These are phyloP conservation scores for Mesoligia furuncula DNA, from an alignment of 2,888 invertebrate genomes.

Conservation along the genomic window DNA sequence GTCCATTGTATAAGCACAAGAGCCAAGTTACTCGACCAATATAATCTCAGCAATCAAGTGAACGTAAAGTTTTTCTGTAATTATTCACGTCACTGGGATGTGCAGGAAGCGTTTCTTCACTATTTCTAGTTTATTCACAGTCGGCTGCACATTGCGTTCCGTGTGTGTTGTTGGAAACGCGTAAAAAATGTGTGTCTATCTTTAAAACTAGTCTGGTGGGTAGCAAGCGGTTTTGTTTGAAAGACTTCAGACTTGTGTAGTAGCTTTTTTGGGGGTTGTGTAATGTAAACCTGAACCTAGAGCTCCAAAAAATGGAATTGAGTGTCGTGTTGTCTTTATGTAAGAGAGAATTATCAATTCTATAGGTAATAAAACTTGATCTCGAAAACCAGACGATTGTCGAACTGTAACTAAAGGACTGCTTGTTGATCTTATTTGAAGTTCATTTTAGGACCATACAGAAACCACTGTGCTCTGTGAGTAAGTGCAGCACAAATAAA, in stretches of 20 bases:
- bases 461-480: not conserved
- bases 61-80: slow-evolving; percentile 42
- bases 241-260: not conserved
- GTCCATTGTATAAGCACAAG: slow-evolving; percentile 34
- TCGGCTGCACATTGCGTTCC: slow-evolving; percentile 40
- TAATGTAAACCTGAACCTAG: slow-evolving; percentile 32
- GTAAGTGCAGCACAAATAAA: not conserved
- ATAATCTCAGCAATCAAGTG: slow-evolving; percentile 54
- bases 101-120: slow-evolving; percentile 64
- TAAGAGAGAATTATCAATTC: not conserved
- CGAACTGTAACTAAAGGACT: not conserved
- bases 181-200: slow-evolving; percentile 15
- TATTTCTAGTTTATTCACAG: slow-evolving; percentile 48
- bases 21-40: slow-evolving; percentile 45
- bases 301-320: not conserved
- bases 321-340: not conserved
- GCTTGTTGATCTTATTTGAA: not conserved
- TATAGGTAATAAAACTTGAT: not conserved
- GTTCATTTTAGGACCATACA: not conserved
- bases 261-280: not conserved
- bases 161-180: slow-evolving; percentile 6
- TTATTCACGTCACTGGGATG: slow-evolving; percentile 64
- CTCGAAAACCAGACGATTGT: not conserved
- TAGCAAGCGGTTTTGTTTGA: not conserved
- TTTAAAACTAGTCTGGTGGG: not conserved